phyloP scores from a whole-genome alignment of 2,113 vertebrate genomes.

The Poecile atricapillus region DNA sequence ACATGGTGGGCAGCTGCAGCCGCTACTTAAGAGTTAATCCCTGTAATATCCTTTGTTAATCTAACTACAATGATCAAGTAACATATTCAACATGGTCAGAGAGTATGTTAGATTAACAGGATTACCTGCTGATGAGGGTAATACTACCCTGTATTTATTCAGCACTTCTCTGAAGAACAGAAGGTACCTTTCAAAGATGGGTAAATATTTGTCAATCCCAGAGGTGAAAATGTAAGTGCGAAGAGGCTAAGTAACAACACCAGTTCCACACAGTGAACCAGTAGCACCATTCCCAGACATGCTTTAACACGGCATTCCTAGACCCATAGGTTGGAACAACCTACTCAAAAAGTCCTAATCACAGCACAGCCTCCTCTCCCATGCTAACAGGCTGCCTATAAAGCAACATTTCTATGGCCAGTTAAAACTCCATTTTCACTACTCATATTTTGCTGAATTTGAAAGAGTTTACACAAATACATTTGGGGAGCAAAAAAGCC shows the following conservation, averaged over 20 bases:
- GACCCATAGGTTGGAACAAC: not conserved
- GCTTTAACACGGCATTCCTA: not conserved
- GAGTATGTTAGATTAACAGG: not conserved
- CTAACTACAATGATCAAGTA: not conserved
- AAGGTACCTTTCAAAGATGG: not conserved
- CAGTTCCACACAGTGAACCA: not conserved
- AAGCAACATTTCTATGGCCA: not conserved
- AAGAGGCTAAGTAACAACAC: not conserved
- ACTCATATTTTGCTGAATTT: not conserved
- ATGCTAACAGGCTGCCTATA: not conserved
- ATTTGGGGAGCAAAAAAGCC: not conserved
- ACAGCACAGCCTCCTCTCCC: not conserved
- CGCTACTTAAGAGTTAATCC: constrained; percentile 14
- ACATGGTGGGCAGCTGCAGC: not conserved
- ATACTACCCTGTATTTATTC: not conserved
- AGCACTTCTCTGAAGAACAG: not conserved
- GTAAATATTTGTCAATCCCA: constrained; percentile 26
- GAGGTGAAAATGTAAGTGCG: not conserved
- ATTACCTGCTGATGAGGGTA: not conserved
- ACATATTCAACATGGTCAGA: not conserved
- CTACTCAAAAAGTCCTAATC: not conserved
- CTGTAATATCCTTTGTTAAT: constrained; percentile 5
- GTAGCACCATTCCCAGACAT: not conserved
- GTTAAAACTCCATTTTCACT: not conserved
- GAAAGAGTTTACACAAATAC: not conserved